Evolutionary conservation across 92 coral and sea anemone genomes (phyloP).

Genomic region (Metridium senile): DNA sequence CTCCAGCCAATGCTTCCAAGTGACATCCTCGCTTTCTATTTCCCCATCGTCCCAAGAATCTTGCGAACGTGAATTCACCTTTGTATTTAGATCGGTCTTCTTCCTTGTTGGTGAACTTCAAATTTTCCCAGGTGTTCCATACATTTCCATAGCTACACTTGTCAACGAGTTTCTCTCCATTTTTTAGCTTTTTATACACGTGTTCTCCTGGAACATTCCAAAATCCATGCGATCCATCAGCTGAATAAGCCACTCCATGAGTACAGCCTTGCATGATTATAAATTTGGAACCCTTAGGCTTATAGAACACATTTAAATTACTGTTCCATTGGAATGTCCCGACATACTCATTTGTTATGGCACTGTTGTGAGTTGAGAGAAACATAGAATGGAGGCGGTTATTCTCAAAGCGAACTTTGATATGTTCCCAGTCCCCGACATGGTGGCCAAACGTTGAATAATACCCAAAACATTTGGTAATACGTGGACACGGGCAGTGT

Average conservation of each 20-base stretch:
- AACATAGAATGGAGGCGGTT: slow-evolving; percentile 9
- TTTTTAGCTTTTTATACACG: not conserved
- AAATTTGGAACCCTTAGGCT: not conserved
- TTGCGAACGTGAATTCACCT: not conserved
- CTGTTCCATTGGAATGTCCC: slow-evolving; percentile 13
- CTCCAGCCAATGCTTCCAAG: not conserved
- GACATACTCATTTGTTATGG: not conserved
- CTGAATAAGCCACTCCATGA: slow-evolving; percentile 5
- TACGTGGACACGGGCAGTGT: not conserved
- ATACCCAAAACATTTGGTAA: not conserved
- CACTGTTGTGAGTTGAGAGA: not conserved
- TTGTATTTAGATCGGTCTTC: not conserved
- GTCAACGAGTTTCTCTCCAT: not conserved
- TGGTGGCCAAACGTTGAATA: slow-evolving; percentile 27
- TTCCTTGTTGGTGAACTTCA: not conserved
- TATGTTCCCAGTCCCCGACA: slow-evolving; percentile 29
- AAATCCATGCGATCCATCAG: slow-evolving; percentile 18
- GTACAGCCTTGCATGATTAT: not conserved
- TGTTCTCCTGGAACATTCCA: not conserved
- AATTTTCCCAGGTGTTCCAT: slow-evolving; percentile 4
- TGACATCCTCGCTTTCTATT: not conserved
- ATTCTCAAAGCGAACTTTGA: not conserved
- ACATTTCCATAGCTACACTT: not conserved
- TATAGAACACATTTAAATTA: no score
- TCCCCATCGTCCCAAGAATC: not conserved